Percentiles rank a stretch among this genome's conserved stretches.
Evolutionary conservation across 1,140 invertebrate species (phyloP).

Genomic region (Drosophila setifemur): DNA sequence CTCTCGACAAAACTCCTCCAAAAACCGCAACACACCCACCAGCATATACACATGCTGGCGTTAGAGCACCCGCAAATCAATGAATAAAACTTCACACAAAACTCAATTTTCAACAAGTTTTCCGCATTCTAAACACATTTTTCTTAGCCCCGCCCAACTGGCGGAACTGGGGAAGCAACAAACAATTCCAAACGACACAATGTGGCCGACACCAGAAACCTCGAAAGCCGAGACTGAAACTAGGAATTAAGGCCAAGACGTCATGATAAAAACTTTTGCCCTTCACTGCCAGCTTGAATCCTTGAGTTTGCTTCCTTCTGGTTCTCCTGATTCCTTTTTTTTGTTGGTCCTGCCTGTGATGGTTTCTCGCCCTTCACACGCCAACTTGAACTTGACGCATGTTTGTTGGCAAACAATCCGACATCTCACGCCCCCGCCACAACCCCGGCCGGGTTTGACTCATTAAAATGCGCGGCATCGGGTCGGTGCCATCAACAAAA

Average conservation of each 20-base stretch:
- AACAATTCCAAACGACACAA: constrained; percentile 36
- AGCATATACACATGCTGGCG: not conserved
- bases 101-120: constrained; percentile 76
- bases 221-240: constrained; percentile 20
- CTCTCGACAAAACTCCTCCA: not conserved
- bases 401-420: constrained; percentile 76
- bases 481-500: constrained; percentile 69
- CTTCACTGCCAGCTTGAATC: not conserved
- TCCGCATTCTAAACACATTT: constrained; percentile 75
- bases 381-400: constrained; percentile 74
- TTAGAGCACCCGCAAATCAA: constrained; percentile 51
- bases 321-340: constrained; percentile 11
- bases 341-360: constrained; percentile 1
- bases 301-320: constrained; percentile 13
- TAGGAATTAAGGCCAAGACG: constrained; percentile 69
- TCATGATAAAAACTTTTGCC: constrained; percentile 72
- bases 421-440: constrained; percentile 33
- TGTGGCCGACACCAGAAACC: constrained; percentile 47
- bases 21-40: constrained; percentile 6
- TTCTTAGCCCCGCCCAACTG: constrained; percentile 29
- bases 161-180: too few relatives aligned
- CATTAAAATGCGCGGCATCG: constrained; percentile 77
- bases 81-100: constrained; percentile 67
- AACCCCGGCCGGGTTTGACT: constrained; percentile 32
- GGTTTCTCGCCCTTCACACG: constrained; percentile 39